Percentiles rank a stretch among this genome's conserved stretches.
phyloP scores from a whole-genome alignment of 2,888 invertebrate species.

The Ormyrus pomaceus region DNA sequence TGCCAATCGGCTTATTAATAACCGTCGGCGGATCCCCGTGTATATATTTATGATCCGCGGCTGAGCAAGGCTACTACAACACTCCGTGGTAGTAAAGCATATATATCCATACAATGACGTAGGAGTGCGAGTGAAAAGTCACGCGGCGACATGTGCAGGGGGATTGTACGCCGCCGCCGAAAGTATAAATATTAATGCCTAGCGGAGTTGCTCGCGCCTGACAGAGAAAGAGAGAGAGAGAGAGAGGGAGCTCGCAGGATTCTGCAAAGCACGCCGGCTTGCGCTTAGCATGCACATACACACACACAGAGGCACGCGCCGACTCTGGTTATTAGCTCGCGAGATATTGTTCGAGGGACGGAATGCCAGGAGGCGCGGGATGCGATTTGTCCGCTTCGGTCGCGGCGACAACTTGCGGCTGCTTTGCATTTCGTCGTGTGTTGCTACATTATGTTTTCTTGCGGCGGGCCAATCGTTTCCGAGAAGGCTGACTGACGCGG shows the following conservation, averaged over 20 bases:
- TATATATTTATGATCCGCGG: background rate
- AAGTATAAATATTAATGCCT: conserved; percentile 38
- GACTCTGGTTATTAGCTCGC: conserved; percentile 1
- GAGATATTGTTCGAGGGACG: background rate
- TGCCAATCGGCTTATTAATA: background rate
- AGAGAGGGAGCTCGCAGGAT: background rate
- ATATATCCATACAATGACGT: conserved; percentile 41
- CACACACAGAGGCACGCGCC: background rate
- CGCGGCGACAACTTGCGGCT: too few relatives aligned
- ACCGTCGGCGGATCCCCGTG: background rate
- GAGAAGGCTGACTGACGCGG: too few relatives aligned
- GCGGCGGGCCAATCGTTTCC: too few relatives aligned
- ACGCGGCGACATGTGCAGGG: conserved; percentile 1
- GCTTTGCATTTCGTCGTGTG: too few relatives aligned
- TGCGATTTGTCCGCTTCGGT: too few relatives aligned
- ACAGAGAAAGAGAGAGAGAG: too few relatives aligned
- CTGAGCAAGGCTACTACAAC: background rate
- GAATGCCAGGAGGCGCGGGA: too few relatives aligned
- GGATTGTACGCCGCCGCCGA: background rate
- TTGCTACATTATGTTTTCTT: too few relatives aligned
- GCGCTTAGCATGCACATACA: background rate
- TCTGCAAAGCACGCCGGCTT: too few relatives aligned
- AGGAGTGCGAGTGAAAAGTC: conserved; percentile 11
- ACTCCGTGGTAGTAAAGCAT: background rate
- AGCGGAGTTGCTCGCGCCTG: too few relatives aligned